Evolutionary conservation across 2,888 invertebrate species (phyloP).

Genomic region (Agriopis leucophaearia): DNA sequence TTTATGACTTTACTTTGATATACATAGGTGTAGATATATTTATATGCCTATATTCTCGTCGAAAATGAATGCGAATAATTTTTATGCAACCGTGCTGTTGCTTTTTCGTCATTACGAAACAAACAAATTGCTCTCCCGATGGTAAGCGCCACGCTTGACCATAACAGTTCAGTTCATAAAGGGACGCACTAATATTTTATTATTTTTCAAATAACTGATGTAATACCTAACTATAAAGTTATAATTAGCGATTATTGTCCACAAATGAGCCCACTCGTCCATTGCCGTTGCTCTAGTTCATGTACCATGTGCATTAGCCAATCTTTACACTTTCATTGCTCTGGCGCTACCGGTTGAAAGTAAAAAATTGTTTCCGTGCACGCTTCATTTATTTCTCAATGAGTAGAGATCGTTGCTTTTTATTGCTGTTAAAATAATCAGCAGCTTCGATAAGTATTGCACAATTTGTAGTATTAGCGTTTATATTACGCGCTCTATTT

Average conservation of each 20-base stretch:
- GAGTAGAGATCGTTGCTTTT: conserved; percentile 39
- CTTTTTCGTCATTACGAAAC: too few species aligned
- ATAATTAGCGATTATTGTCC: conserved; percentile 3
- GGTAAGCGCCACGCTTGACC: too few species aligned
- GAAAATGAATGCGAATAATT: too few species aligned
- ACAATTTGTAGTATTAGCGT: conserved; percentile 53
- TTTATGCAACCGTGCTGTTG: too few species aligned
- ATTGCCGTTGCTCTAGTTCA: conserved; percentile 21
- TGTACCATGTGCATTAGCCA: conserved; percentile 23
- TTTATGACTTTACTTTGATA: too few species aligned
- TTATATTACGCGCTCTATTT: conserved; percentile 48
- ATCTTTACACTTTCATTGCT: conserved; percentile 48
- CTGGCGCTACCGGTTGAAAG: conserved; percentile 46
- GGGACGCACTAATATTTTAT: too few species aligned
- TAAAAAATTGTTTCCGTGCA: conserved; percentile 61
- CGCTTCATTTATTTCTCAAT: conserved; percentile 65
- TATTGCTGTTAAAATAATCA: conserved; percentile 44
- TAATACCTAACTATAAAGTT: too few species aligned
- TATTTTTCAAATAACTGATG: too few species aligned
- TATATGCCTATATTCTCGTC: too few species aligned
- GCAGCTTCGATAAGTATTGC: conserved; percentile 48
- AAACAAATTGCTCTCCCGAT: too few species aligned
- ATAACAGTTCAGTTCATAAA: too few species aligned
- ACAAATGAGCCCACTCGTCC: conserved; percentile 14
- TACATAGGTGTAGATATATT: too few species aligned